Conservation (phyloP, 2,113 vertebrate species). For the Tonatia bakeri region DNA sequence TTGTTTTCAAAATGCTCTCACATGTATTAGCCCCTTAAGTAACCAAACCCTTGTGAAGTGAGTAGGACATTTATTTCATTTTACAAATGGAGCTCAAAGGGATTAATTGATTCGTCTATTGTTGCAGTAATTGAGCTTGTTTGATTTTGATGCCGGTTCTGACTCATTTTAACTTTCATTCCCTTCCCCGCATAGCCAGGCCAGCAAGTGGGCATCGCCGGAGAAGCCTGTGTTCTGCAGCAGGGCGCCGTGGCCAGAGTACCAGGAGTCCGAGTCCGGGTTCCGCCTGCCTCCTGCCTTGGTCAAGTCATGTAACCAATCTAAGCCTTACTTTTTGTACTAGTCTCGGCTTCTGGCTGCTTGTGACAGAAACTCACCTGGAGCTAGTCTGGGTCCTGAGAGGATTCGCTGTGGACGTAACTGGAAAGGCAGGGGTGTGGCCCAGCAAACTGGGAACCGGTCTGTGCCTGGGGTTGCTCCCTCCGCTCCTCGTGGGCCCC, state of each 20-base stretch:
- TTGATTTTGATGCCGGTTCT: background rate
- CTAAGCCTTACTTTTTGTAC: background rate
- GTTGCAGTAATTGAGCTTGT: background rate
- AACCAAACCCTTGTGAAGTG: background rate
- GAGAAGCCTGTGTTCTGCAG: background rate
- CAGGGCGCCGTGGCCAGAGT: background rate
- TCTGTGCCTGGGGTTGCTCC: background rate
- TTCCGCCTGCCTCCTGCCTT: background rate
- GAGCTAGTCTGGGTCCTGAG: background rate
- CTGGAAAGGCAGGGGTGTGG: background rate
- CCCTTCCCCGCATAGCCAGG: background rate
- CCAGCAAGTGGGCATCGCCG: background rate
- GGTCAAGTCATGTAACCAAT: background rate
- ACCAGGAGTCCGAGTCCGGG: background rate
- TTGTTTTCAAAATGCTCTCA: conserved; percentile 41
- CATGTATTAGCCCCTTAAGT: background rate
- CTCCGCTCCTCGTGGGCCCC: background rate
- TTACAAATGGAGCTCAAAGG: background rate
- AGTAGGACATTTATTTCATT: background rate
- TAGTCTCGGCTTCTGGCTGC: background rate
- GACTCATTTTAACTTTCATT: background rate
- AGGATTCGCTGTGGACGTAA: background rate
- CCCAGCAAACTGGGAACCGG: background rate
- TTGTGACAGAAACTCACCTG: background rate
- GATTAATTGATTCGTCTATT: background rate